phyloP scores from a whole-genome alignment of 2,797 vertebrate genomes.

The Coilia nasus region DNA sequence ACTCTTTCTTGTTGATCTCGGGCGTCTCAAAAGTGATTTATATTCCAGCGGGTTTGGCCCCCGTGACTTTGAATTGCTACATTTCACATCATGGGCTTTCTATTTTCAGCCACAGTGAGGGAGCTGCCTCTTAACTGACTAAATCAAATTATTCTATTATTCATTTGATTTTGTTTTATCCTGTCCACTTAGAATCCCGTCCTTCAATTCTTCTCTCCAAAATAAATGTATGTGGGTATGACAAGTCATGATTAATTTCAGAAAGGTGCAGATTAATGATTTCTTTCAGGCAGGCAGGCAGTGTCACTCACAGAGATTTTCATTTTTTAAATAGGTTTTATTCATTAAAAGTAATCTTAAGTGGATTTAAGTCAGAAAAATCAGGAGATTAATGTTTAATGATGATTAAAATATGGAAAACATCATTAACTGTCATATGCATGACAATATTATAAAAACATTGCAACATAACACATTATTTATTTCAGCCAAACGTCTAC shows the following conservation, averaged over 20 bases:
- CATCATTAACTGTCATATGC: not conserved
- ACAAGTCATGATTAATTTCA: not conserved
- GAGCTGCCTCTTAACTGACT: not conserved
- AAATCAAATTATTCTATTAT: not conserved
- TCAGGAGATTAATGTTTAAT: no score
- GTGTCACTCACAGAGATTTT: not conserved
- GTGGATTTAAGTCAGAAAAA: not conserved
- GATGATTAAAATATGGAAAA: no score
- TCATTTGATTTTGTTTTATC: not conserved
- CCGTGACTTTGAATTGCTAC: conserved; percentile 62
- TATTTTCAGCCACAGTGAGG: not conserved
- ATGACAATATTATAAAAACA: not conserved
- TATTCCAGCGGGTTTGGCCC: conserved; percentile 56
- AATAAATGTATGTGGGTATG: not conserved
- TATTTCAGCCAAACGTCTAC: not conserved
- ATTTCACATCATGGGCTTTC: conserved; percentile 20
- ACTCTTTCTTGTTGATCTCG: not conserved
- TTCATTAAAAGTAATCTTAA: no score
- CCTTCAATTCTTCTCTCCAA: not conserved
- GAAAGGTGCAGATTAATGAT: not conserved
- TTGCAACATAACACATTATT: not conserved
- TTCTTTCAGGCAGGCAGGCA: no score
- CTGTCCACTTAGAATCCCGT: not conserved
- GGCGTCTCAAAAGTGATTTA: conserved; percentile 38
- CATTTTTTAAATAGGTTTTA: not conserved